These are phyloP conservation scores for Oreonectes daqikongensis DNA, from an alignment of 2,797 vertebrate species.

Conservation along the genomic window DNA sequence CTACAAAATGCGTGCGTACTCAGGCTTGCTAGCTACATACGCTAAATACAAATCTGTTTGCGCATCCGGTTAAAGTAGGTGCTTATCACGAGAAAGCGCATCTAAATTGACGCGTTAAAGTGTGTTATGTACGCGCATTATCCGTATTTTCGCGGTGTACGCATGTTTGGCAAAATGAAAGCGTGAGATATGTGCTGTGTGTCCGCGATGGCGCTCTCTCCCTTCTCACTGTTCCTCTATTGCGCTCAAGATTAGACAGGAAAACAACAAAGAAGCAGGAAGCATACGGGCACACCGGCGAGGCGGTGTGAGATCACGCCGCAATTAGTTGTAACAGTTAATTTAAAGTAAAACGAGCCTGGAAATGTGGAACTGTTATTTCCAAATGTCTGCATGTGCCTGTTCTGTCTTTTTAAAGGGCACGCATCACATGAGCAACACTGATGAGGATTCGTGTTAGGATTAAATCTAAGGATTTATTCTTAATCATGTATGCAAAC, in stretches of 20 bases:
- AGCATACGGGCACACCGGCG: constrained; percentile 60
- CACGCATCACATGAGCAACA: background rate
- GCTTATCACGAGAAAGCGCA: background rate
- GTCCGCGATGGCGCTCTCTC: constrained; percentile 40
- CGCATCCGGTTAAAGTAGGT: background rate
- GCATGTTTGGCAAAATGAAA: background rate
- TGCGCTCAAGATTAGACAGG: constrained; percentile 40
- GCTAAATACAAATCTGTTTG: background rate
- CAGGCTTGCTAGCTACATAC: background rate
- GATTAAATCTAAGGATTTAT: no score
- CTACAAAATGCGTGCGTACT: constrained; percentile 24
- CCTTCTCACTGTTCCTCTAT: constrained; percentile 26
- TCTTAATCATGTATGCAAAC: no score
- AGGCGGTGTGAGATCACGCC: constrained; percentile 48
- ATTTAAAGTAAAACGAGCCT: constrained; percentile 60
- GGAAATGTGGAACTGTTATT: constrained; percentile 13
- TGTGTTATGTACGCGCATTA: background rate
- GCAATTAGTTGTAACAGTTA: constrained; percentile 43
- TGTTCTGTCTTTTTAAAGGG: constrained; percentile 39
- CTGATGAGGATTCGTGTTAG: background rate
- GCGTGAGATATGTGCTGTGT: constrained; percentile 36
- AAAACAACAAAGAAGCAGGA: constrained; percentile 71
- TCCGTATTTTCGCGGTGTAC: background rate
- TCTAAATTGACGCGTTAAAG: background rate
- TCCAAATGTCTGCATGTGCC: constrained; percentile 31